Evolutionary conservation across 2,888 invertebrate genomes (phyloP).

Genomic region (Rhyacophila evoluta): DNA sequence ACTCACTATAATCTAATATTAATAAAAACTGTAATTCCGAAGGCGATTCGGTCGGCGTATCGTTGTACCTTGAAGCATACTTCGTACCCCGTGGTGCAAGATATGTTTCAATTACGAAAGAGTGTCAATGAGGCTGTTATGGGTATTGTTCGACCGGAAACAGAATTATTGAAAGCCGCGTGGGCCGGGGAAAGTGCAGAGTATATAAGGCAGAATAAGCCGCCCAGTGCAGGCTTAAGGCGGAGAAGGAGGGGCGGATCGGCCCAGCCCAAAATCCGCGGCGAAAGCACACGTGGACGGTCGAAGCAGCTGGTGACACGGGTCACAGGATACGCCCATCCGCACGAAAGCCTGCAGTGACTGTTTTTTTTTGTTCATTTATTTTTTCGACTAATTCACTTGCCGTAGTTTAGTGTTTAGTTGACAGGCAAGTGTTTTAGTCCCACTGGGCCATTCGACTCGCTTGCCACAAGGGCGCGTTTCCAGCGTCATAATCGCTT

Average conservation of each 20-base stretch:
- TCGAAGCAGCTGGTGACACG: neutral
- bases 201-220: neutral
- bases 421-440: too few species aligned
- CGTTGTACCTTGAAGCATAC: neutral
- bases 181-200: slow-evolving; percentile 14
- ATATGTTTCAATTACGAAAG: neutral
- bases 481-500: too few species aligned
- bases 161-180: neutral
- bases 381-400: too few species aligned
- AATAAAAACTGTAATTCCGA: neutral
- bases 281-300: neutral
- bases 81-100: neutral
- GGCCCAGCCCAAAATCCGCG: neutral
- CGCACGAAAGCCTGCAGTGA: neutral
- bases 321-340: neutral
- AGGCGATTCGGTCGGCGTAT: neutral
- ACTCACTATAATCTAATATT: too few species aligned
- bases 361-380: neutral
- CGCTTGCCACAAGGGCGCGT: too few species aligned
- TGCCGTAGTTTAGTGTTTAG: too few species aligned
- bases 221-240: neutral
- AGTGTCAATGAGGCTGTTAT: neutral
- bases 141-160: slow-evolving; percentile 5
- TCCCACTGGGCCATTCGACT: too few species aligned
- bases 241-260: slow-evolving; percentile 15